Evolutionary conservation across 2,113 vertebrate genomes (phyloP).

Genomic region (Chloropsis cyanopogon): DNA sequence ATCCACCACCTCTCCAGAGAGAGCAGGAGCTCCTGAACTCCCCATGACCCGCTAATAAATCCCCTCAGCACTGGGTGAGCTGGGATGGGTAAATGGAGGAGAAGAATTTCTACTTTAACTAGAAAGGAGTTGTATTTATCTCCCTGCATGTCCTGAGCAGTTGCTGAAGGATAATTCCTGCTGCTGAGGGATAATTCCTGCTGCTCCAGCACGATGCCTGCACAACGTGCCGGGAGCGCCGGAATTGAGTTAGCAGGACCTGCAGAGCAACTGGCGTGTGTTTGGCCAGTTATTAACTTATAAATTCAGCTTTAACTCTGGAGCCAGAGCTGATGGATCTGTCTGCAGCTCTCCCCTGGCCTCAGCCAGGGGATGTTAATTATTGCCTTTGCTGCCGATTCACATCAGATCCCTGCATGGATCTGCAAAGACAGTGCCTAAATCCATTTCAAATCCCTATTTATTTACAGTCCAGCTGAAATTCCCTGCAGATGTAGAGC

Average conservation of each 20-base stretch:
- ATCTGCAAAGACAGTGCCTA: background rate
- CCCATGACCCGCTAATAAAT: rapidly evolving
- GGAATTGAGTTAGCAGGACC: conserved; percentile 29
- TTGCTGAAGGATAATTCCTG: background rate
- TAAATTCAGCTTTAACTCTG: background rate
- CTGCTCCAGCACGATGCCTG: background rate
- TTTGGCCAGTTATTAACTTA: background rate
- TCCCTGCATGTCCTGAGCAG: background rate
- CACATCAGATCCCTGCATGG: background rate
- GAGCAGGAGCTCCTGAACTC: background rate
- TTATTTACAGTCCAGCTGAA: background rate
- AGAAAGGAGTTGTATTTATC: background rate
- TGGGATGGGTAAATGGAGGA: background rate
- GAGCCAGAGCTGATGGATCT: conserved; percentile 44
- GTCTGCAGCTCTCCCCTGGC: background rate
- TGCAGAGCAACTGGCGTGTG: background rate
- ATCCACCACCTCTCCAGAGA: background rate
- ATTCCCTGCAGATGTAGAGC: background rate
- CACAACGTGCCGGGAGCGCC: background rate
- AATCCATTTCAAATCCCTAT: background rate
- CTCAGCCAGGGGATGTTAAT: background rate
- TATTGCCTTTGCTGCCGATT: background rate
- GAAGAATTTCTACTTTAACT: background rate
- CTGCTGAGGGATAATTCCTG: background rate
- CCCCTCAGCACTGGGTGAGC: background rate